Evolutionary conservation across 1,140 invertebrate species (phyloP).

Genomic region (Mycetomoellerius zeteki): DNA sequence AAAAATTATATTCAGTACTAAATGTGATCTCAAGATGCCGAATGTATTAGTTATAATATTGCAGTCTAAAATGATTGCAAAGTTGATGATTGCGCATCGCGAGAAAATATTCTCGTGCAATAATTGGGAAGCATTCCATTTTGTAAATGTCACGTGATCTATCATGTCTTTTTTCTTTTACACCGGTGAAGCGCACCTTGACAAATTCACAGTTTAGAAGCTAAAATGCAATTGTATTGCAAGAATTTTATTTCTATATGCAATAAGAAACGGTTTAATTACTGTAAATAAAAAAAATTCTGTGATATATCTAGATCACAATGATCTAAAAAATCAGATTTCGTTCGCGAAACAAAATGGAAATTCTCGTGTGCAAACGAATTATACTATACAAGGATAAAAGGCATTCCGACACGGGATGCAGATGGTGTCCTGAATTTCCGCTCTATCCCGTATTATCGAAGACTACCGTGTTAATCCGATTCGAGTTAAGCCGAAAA

Average conservation of each 20-base stretch:
- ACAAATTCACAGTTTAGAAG: not conserved
- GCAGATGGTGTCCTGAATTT: constrained; percentile 34
- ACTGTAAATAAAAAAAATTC: not conserved
- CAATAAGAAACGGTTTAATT: not conserved
- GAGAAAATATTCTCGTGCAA: not conserved
- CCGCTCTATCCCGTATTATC: constrained; percentile 41
- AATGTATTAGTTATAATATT: not conserved
- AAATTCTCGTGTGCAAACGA: constrained; percentile 30
- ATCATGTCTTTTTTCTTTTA: not conserved
- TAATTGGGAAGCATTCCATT: constrained; percentile 63
- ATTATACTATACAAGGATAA: not conserved
- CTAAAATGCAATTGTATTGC: not conserved
- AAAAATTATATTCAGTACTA: not conserved
- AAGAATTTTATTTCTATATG: not conserved
- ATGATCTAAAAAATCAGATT: not conserved
- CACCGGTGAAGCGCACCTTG: not conserved
- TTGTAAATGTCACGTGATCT: constrained; percentile 56
- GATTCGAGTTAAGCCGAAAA: constrained; percentile 47
- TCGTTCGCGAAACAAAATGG: not conserved
- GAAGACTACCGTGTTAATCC: constrained; percentile 57
- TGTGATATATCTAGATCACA: not conserved
- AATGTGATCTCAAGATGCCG: not conserved
- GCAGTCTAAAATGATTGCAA: not conserved
- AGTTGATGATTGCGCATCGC: constrained; percentile 26
- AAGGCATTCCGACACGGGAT: constrained; percentile 8